Conservation (phyloP, 2,888 invertebrate species). For the Spilosoma lubricipeda region DNA sequence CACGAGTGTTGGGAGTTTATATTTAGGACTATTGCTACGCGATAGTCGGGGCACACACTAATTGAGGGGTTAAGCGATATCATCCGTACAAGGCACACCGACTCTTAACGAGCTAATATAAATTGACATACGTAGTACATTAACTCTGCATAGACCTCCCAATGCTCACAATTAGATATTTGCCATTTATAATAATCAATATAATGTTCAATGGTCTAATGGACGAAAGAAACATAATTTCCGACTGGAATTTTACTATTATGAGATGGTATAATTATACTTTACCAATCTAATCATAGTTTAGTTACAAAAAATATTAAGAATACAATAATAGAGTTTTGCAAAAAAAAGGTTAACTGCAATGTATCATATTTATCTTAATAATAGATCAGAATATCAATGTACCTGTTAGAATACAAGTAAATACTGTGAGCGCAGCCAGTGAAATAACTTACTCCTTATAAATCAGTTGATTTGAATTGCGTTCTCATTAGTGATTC, state of each 20-base stretch:
- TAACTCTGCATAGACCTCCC: slow-evolving; percentile 39
- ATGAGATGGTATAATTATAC: slow-evolving; percentile 35
- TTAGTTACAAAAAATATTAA: slow-evolving; percentile 31
- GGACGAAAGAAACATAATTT: slow-evolving; percentile 40
- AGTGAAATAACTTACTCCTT: slow-evolving; percentile 81
- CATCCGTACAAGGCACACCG: slow-evolving; percentile 67
- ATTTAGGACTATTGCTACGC: slow-evolving; percentile 69
- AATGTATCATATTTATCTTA: slow-evolving; percentile 54
- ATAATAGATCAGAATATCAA: slow-evolving; percentile 68
- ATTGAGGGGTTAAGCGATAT: slow-evolving; percentile 77
- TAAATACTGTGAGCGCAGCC: slow-evolving; percentile 75
- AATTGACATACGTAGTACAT: slow-evolving; percentile 41
- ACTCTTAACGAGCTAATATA: slow-evolving; percentile 72
- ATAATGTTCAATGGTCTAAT: slow-evolving; percentile 34
- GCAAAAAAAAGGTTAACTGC: slow-evolving; percentile 58
- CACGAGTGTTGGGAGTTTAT: slow-evolving; percentile 69
- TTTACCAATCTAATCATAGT: slow-evolving; percentile 30
- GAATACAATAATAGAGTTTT: slow-evolving; percentile 34
- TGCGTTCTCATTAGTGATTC: slow-evolving; percentile 84
- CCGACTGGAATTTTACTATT: slow-evolving; percentile 27
- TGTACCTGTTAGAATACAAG: slow-evolving; percentile 75
- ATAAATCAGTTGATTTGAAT: slow-evolving; percentile 85
- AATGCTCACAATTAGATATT: slow-evolving; percentile 37
- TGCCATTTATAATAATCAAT: slow-evolving; percentile 34
- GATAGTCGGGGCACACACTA: slow-evolving; percentile 74